Evolutionary conservation across 1,140 invertebrate species (phyloP).

Genomic region (Lethrus apterus): DNA sequence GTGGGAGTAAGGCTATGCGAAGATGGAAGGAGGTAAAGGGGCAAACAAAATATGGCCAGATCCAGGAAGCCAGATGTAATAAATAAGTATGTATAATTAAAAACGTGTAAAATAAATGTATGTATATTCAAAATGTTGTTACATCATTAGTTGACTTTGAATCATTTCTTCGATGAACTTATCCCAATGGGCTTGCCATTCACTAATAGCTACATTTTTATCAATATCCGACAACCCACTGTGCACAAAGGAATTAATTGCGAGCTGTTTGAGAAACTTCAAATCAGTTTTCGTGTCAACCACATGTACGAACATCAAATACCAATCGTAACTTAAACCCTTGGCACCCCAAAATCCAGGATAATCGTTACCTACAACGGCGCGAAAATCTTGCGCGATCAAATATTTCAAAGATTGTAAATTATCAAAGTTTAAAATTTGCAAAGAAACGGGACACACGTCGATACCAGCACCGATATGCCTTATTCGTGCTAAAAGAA

Average conservation of each 20-base stretch:
- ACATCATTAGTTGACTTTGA: no score
- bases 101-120: no score
- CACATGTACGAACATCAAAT: slow-evolving; percentile 58
- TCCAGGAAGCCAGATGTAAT: no score
- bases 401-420: slow-evolving; percentile 32
- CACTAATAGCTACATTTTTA: slow-evolving; percentile 29
- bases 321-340: slow-evolving; percentile 62
- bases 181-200: slow-evolving; percentile 39
- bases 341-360: slow-evolving; percentile 56
- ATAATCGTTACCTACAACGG: slow-evolving; percentile 61
- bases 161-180: no score
- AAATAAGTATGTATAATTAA: no score
- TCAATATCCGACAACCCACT: slow-evolving; percentile 39
- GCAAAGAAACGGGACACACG: not conserved
- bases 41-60: no score
- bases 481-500: not conserved
- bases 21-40: no score
- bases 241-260: slow-evolving; percentile 58
- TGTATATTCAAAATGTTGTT: no score
- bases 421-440: not conserved
- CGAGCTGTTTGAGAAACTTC: slow-evolving; percentile 57
- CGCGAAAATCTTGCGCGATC: slow-evolving; percentile 45
- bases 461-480: no score
- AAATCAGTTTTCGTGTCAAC: slow-evolving; percentile 49
- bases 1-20: no score